Percentiles rank a stretch among this genome's conserved stretches.
Conservation (phyloP, 1,140 invertebrate species). For the Tetramorium parvispinum region DNA sequence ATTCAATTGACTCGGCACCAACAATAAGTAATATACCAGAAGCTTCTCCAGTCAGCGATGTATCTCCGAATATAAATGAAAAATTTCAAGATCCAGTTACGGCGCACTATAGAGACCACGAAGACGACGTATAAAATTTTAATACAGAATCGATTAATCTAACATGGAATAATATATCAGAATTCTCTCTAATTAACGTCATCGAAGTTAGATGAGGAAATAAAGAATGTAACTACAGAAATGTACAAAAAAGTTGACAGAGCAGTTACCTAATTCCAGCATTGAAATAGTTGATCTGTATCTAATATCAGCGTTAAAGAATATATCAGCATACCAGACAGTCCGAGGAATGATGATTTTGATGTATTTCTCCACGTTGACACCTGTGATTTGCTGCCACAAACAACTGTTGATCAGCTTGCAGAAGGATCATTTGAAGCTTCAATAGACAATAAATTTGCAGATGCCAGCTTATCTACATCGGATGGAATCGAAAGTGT, state of each 20-base stretch:
- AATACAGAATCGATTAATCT: not conserved
- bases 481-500: not conserved
- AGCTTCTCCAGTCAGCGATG: not conserved
- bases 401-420: not conserved
- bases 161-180: not conserved
- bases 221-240: not conserved
- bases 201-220: not conserved
- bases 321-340: not conserved
- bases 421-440: not conserved
- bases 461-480: not conserved
- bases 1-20: not conserved
- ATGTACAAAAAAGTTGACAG: not conserved
- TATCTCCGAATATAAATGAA: not conserved
- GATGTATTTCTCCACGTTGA: not conserved
- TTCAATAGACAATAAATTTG: not conserved
- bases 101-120: not conserved
- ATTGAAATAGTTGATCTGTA: not conserved
- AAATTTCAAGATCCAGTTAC: not conserved
- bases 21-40: not conserved
- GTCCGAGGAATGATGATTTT: not conserved
- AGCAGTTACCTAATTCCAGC: not conserved
- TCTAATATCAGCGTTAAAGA: not conserved
- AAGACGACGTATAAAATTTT: not conserved
- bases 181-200: not conserved
- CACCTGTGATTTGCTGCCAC: not conserved